Conservation (phyloP, 2,888 invertebrate species). For the Caenorhabditis sp. region DNA sequence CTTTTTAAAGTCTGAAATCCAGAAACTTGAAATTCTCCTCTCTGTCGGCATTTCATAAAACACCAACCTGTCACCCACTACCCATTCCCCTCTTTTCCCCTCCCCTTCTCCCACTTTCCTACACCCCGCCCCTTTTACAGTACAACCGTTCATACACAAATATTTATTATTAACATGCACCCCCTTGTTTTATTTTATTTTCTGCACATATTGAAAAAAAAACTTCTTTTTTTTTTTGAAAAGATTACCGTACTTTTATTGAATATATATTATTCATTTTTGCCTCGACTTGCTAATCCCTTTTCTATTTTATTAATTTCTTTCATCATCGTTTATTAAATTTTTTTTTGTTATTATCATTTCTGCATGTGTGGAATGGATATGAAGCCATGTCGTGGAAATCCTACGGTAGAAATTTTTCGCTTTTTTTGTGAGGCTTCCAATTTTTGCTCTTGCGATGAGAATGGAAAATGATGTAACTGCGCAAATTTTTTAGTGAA, state of each 20-base stretch:
- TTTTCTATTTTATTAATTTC: background rate
- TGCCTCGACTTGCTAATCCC: background rate
- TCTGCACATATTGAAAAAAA: background rate
- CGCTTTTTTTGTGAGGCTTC: too few relatives aligned
- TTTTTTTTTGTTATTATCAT: background rate
- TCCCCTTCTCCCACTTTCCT: background rate
- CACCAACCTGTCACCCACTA: background rate
- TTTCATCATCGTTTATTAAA: background rate
- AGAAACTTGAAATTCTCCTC: background rate
- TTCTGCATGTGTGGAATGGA: too few relatives aligned
- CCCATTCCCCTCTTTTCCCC: background rate
- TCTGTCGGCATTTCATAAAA: background rate
- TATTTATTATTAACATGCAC: background rate
- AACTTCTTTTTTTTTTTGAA: background rate
- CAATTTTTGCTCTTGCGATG: too few relatives aligned
- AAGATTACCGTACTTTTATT: background rate
- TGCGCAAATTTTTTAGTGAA: too few relatives aligned
- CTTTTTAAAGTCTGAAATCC: too few relatives aligned
- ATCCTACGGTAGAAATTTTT: too few relatives aligned
- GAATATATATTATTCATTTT: background rate
- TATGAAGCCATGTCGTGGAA: too few relatives aligned
- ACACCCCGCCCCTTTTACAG: background rate
- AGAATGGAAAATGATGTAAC: too few relatives aligned
- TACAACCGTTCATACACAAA: background rate
- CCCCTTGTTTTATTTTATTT: background rate